Base-by-base conservation (phyloP, 1,140 invertebrate genomes). In the Eciton burchellii region DNA sequence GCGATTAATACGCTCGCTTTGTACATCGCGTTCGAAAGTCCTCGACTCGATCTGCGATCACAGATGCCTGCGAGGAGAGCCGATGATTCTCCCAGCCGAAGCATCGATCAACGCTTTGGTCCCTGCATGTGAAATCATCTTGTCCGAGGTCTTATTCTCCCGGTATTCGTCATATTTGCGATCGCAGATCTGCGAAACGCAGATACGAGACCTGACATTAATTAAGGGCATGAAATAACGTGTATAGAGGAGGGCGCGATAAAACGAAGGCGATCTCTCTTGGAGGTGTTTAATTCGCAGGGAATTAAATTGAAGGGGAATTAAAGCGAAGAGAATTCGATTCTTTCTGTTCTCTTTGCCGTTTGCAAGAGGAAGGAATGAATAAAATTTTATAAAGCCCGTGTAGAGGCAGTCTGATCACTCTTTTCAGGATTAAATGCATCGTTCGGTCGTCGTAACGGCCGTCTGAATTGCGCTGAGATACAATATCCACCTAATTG, bases 1-100 rank as follows among this genome's bases (percentile, higher is more conserved):
- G 11, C 57, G 43, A 56, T 35, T 62, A 45, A 54, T 65, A 5
- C 52, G 43, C 89, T 88, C 29, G 90, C 41, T 82, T 85, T 87
- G 56, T n/a, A n/a, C 79, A 97, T 83, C 96, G 95, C 0, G 96
- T 95, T 86, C 95, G 94, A 41, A 97, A 35, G n/a, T 95, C 87
- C 95, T 96, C 0, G 95, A 95, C 86, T 96, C 96, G n/a, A 16
- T 95, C 94, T n/a, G 11, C 86, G 92, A 41, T 96, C 95, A 83
- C 93, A 95, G 43, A 96, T 88, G 1, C 97, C 96, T 82, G 94
- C 95, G 92, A 97, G 96, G 1, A 96, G 1, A 96, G 96, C 96
- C 96, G 96, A 81, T 96, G 94, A n/a, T n/a, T n/a, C 89, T 96
- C 95, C 92, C 96, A 94, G 89, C 96, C 95, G 70, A 92, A 94